Percentiles rank a stretch among this genome's conserved stretches.
Evolutionary conservation across 1,140 invertebrate species (phyloP).

Genomic region (Amphibalanus amphitrite): DNA sequence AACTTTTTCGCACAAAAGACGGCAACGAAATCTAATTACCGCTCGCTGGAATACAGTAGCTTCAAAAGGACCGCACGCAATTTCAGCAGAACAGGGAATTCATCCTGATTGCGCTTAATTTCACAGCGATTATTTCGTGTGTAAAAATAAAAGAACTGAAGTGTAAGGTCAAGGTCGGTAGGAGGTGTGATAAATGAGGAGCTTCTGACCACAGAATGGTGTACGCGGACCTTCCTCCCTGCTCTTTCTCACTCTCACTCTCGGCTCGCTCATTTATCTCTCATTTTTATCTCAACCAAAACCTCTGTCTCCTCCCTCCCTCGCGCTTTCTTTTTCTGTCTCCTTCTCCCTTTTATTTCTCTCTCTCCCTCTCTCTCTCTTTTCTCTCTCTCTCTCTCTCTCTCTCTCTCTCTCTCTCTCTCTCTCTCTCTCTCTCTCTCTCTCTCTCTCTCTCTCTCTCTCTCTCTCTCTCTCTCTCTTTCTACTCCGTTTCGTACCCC

Average conservation of each 20-base stretch:
- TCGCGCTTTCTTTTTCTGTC: background rate
- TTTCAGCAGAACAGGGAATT: background rate
- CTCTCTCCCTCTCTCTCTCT: background rate
- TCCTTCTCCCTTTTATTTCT: background rate
- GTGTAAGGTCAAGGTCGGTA: background rate
- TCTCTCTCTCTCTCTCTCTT: background rate
- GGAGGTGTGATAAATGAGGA: background rate
- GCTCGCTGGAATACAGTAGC: background rate
- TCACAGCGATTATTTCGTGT: background rate
- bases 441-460: background rate
- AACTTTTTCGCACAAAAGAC: background rate
- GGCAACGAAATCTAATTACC: background rate
- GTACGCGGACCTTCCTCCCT: background rate
- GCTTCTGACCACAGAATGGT: background rate
- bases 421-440: background rate
- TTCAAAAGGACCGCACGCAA: background rate
- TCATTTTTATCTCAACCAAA: background rate
- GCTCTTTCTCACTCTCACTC: background rate
- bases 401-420: constrained; percentile 1
- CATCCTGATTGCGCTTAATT: background rate
- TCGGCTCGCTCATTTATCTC: background rate
- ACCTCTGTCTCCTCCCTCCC: background rate
- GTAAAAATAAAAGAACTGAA: background rate
- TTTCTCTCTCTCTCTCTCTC: background rate
- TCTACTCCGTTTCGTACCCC: background rate